These are phyloP conservation scores for Phania funesta DNA, from an alignment of 2,888 invertebrate species.

Conservation along the genomic window DNA sequence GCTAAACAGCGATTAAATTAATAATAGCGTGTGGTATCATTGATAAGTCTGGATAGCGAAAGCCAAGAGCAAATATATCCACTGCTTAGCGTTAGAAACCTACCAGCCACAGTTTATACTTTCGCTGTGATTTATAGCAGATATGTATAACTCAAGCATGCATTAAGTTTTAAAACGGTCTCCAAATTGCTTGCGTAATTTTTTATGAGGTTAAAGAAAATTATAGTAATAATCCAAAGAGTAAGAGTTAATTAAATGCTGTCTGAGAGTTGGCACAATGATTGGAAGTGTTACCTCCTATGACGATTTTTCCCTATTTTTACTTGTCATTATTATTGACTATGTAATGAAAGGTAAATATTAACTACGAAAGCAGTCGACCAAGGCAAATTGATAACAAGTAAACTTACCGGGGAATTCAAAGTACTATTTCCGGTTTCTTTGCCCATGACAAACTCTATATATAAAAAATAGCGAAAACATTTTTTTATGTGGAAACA, in stretches of 20 bases:
- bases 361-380: too few species aligned
- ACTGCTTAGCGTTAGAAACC: constrained; percentile 62
- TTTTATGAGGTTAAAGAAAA: constrained; percentile 3
- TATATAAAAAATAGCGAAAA: too few species aligned
- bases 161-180: constrained; percentile 31
- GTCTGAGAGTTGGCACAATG: not conserved
- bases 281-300: constrained; percentile 12
- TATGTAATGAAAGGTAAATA: too few species aligned
- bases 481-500: too few species aligned
- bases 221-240: constrained; percentile 13
- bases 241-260: constrained; percentile 2
- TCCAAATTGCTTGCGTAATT: constrained; percentile 12
- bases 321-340: too few species aligned
- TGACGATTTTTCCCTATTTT: not conserved
- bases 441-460: too few species aligned
- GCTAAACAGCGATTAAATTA: constrained; percentile 64
- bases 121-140: constrained; percentile 56
- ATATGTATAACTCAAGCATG: constrained; percentile 6
- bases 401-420: too few species aligned
- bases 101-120: constrained; percentile 42
- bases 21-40: constrained; percentile 38
- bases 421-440: too few species aligned
- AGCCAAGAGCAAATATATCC: too few species aligned
- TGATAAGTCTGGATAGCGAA: constrained; percentile 47
- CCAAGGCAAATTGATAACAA: too few species aligned